phyloP scores from a whole-genome alignment of 2,888 invertebrate species.

The Meiosimyza platycephala region DNA sequence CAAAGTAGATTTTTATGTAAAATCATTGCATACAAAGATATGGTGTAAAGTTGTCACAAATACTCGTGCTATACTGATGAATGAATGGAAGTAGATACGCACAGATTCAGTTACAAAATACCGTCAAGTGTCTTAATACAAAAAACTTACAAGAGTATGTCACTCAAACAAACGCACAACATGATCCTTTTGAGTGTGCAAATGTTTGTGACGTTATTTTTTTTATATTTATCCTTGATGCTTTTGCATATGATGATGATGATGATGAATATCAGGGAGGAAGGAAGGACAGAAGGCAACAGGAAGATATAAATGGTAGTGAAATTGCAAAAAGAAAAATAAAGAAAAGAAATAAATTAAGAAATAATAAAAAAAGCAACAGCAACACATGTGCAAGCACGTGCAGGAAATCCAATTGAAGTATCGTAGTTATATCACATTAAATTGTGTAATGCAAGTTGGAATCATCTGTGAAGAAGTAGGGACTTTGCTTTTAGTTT shows the following conservation, averaged over 20 bases:
- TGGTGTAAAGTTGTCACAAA: slow-evolving; percentile 5
- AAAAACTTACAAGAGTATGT: background rate
- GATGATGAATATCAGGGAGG: no score
- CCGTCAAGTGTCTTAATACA: no score
- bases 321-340: no score
- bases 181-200: slow-evolving; percentile 15
- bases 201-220: slow-evolving; percentile 1
- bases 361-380: background rate
- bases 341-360: background rate
- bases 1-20: background rate
- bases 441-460: background rate
- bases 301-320: no score
- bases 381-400: background rate
- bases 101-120: no score
- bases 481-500: no score
- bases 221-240: no score
- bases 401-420: slow-evolving; percentile 7
- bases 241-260: no score
- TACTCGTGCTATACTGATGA: background rate
- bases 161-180: background rate
- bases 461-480: no score
- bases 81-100: no score
- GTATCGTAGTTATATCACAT: background rate
- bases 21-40: slow-evolving; percentile 14
- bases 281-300: background rate